Evolutionary conservation across 2,113 vertebrate species (phyloP), one percentile per base, ranked within the genome.

Genomic region (Thermophis baileyi): DNA sequence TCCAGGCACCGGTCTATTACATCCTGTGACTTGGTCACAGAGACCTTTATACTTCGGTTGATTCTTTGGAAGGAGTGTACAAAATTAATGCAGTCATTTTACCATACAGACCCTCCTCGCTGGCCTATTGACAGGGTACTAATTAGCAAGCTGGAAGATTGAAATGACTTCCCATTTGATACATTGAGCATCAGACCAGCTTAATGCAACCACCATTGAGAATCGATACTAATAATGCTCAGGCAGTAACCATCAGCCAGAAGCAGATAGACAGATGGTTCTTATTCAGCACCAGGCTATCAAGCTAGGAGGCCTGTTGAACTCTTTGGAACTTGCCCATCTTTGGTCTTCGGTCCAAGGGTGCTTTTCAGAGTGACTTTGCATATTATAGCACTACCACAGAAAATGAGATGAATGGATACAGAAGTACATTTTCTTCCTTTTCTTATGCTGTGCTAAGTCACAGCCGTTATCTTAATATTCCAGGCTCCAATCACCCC

Each of bases 21-120:
- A n/a, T n/a, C n/a, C n/a, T 93, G 93, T 91, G 94, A 92, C 91
- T 93, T 93, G 89, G 47, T 90, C 93, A 90, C 60, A 1, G 24
- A 7, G 60, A 88, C 40, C 91, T 93, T 3, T 89, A 93, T 49
- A 3, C 92, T 85, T 90, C 6, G 27, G 69, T 40, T 25, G 4
- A 0, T 90, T 27, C 2, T 27, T 91, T 10, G 87, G 88, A 85
- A 53, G 8, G 91, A 24, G 89, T 2, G 0, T 57, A 89, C 46
- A 18, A 5, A 86, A 90, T 93, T 91, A 92, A 0, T 89, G 91
- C 10, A 85, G 47, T 74, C 53, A 88, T 81, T 10, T 50, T n/a
- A 49, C 44, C 91, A 93, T 93, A 89, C 55, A 89, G 86, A 63
- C 87, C 69, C 74, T 0, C 11, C 24, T 93, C 90, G 0, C 90